Evolutionary conservation across 92 coral and sea anemone genomes (phyloP), one percentile per base, ranked within the genome.

Genomic region (Actinernus sp.): DNA sequence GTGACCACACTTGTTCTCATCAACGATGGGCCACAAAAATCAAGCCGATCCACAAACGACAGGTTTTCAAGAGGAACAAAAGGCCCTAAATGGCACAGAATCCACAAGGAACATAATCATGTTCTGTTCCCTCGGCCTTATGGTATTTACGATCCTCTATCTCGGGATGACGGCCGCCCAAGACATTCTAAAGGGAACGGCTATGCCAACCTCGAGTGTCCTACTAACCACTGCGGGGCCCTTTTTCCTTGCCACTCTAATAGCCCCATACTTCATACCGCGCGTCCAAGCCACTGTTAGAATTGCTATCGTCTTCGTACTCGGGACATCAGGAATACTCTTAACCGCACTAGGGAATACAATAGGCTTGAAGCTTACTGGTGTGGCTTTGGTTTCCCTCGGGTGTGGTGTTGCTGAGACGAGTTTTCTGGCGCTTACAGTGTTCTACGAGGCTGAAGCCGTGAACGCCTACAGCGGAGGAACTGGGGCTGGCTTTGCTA

Each of bases 351-450:
- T 88, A 14, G 79, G 52, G 3, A 62, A 45, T 58, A 51, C 43
- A 25, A 76, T 82, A 4, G 3, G 38, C 11, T 19, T 68, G 47
- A 86, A 84, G 43, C 47, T 88, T 2, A n/a, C 43, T 0, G 94
- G 94, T 2, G 89, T 82, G 10, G 67, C 78, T 19, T 26, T 72
- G 23, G 78, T 68, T 12, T 76, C 87, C 2, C 28, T 81, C 31
- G 94, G 90, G 0, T 55, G 75, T 23, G 94, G 90, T 0, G 67
- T 83, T 13, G 94, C 91, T 22, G 94, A 88, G 39, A 84, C 86
- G 46, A 83, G 85, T 29, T 77, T 88, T 30, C 63, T 88, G 26
- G 65, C 82, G 18, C 51, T 88, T 55, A 83, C 94, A 29, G 90
- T 83, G 4, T 63, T 88, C 26, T 88, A 76, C 67, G 64, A 80